Conservation (phyloP, 2,797 vertebrate species). For the Tangara arthus region DNA sequence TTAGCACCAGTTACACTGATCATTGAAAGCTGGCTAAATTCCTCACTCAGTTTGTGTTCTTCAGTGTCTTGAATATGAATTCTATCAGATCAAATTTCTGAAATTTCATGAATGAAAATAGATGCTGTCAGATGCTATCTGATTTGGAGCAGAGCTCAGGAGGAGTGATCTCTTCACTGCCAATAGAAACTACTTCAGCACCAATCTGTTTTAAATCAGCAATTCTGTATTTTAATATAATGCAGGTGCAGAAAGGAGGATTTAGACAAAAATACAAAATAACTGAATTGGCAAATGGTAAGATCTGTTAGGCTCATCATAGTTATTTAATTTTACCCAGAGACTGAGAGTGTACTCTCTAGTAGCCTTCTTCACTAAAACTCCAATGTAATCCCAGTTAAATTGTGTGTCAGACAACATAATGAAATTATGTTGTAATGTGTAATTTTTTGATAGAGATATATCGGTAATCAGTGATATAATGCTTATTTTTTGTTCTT, state of each 20-base stretch:
- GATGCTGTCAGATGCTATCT: background rate
- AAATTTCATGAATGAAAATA: background rate
- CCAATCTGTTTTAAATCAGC: background rate
- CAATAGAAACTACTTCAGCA: background rate
- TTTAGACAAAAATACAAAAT: background rate
- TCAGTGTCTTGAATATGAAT: background rate
- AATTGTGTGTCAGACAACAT: background rate
- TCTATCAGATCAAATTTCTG: background rate
- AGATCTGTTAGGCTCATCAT: background rate
- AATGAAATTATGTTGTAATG: background rate
- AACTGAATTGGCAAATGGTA: background rate
- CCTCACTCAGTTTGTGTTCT: background rate
- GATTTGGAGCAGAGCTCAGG: background rate
- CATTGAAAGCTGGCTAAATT: background rate
- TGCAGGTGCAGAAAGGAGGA: background rate
- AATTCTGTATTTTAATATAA: background rate
- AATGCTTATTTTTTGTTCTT: conserved; percentile 57
- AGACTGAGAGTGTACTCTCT: background rate
- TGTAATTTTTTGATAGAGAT: background rate
- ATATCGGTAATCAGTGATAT: background rate
- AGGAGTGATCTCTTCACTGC: background rate
- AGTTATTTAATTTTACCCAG: background rate
- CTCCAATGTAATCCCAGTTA: background rate
- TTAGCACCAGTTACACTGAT: background rate
- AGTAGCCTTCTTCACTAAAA: background rate